Evolutionary conservation across 2,797 vertebrate species (phyloP).

Genomic region (Cossypha dichroa): DNA sequence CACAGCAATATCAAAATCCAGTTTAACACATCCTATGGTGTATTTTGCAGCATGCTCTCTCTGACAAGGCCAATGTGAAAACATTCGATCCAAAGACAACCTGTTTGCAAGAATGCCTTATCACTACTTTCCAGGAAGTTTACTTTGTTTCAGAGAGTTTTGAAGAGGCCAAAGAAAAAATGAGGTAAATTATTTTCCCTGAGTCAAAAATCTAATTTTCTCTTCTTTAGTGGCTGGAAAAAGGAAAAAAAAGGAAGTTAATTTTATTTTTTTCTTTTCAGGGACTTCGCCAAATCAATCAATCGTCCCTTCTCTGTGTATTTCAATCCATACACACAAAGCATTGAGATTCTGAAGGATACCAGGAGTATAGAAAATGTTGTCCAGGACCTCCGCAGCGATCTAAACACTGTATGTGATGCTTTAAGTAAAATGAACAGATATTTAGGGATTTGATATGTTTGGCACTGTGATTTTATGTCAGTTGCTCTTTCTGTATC

Average conservation of each 20-base stretch:
- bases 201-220: conserved; percentile 7
- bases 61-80: conserved; percentile 90
- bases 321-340: conserved; percentile 97
- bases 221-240: background rate
- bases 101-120: conserved; percentile 94
- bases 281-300: conserved; percentile 95
- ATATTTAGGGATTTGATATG: conserved; percentile 89
- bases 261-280: conserved; percentile 71
- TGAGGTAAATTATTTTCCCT: conserved; percentile 84
- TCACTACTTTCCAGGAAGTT: conserved; percentile 96
- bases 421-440: conserved; percentile 97
- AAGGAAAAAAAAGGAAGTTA: background rate
- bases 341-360: conserved; percentile 93
- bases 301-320: conserved; percentile 94
- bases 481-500: background rate
- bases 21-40: conserved; percentile 30
- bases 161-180: conserved; percentile 97
- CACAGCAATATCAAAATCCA: background rate
- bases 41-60: conserved; percentile 90
- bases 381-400: conserved; percentile 92
- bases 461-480: background rate
- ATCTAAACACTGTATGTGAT: conserved; percentile 94
- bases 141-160: conserved; percentile 98
- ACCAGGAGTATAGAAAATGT: conserved; percentile 93
- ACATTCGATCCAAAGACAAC: conserved; percentile 93